Evolutionary conservation across 2,113 vertebrate genomes (phyloP).

Genomic region (Turnix velox): DNA sequence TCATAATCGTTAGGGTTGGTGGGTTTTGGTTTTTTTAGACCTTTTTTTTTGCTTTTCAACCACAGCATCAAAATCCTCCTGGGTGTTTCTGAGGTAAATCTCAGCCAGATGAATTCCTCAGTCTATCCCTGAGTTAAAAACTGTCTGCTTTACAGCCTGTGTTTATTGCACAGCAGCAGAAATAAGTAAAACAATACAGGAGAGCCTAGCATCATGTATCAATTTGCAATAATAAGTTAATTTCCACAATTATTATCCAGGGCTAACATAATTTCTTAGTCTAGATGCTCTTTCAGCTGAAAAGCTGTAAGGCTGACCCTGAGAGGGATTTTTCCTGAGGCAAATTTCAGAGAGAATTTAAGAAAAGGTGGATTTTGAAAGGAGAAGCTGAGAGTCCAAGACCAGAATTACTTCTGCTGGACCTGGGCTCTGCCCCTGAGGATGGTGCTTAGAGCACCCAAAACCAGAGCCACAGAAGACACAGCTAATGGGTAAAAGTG

Average conservation of each 20-base stretch:
- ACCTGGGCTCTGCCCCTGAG: not conserved
- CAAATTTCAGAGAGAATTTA: not conserved
- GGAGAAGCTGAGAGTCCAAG: not conserved
- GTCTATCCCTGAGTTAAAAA: not conserved
- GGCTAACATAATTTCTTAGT: slow-evolving; percentile 51
- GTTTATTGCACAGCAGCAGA: slow-evolving; percentile 6
- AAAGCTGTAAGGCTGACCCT: not conserved
- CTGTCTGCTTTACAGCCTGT: not conserved
- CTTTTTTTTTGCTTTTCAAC: not conserved
- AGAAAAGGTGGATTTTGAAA: not conserved
- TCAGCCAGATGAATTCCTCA: not conserved
- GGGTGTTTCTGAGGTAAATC: not conserved
- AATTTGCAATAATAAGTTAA: slow-evolving; percentile 49
- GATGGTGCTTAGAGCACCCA: not conserved
- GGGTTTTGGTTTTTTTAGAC: not conserved
- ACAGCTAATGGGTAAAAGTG: not conserved
- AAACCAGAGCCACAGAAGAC: not conserved
- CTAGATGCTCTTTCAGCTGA: not conserved
- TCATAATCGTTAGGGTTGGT: not conserved
- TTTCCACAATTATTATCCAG: slow-evolving; percentile 42
- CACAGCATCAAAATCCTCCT: not conserved
- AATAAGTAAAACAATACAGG: slow-evolving; percentile 45
- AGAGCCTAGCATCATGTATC: not conserved
- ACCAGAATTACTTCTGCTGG: not conserved
- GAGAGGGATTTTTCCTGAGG: not conserved